phyloP scores from a whole-genome alignment of 2,888 invertebrate genomes.

The Ceriagrion tenellum region DNA sequence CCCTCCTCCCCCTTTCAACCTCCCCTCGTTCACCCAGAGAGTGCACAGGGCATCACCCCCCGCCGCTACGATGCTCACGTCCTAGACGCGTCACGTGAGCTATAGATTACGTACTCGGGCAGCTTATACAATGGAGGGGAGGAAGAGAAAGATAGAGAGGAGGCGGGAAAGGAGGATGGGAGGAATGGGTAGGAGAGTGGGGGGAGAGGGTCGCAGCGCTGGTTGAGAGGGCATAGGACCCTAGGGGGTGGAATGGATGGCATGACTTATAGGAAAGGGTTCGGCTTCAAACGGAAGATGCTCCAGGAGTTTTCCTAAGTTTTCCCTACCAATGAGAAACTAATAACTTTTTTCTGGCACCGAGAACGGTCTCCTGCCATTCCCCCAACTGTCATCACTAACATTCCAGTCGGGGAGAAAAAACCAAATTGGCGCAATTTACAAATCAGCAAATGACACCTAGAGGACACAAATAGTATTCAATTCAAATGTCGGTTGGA shows the following conservation, averaged over 20 bases:
- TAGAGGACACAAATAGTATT: too few relatives aligned
- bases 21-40: neutral
- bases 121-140: conserved; percentile 61
- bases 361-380: too few relatives aligned
- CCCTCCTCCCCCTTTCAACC: neutral
- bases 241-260: neutral
- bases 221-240: neutral
- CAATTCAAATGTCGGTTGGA: too few relatives aligned
- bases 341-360: too few relatives aligned
- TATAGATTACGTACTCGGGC: conserved; percentile 61
- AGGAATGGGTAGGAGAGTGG: neutral
- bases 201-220: neutral
- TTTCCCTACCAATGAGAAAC: neutral
- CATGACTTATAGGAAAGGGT: neutral
- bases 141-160: neutral
- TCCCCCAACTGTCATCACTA: too few relatives aligned
- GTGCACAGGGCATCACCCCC: neutral
- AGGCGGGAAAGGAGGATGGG: neutral
- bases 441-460: too few relatives aligned
- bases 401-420: too few relatives aligned
- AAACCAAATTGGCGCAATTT: too few relatives aligned
- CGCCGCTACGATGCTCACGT: conserved; percentile 59
- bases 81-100: conserved; percentile 65
- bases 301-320: neutral
- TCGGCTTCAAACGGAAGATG: neutral